A percentile compares a stretch with the other conserved stretches of the same genome.
These are phyloP conservation scores for Cathartes aura DNA, from an alignment of 2,113 vertebrate species.

Conservation along the genomic window DNA sequence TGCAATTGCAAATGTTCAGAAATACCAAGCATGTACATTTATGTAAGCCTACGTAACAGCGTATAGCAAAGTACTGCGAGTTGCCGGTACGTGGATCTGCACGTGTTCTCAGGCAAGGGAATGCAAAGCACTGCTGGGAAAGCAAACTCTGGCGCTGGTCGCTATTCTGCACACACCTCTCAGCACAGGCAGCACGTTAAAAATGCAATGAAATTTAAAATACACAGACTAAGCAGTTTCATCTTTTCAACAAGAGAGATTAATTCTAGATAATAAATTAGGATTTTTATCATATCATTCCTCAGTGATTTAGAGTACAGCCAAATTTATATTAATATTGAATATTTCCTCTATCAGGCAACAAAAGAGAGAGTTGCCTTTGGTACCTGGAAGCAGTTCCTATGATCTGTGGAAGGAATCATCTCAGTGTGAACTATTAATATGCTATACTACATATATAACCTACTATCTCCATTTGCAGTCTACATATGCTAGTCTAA, in stretches of 20 bases:
- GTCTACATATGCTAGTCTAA: accelerated
- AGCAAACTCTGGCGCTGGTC: not conserved
- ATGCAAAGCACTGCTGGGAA: not conserved
- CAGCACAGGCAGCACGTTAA: not conserved
- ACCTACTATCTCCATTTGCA: not conserved
- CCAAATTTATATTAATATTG: not conserved
- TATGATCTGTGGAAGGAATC: not conserved
- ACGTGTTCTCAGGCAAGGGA: not conserved
- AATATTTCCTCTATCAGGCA: not conserved
- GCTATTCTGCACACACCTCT: not conserved
- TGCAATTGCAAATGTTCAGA: slow-evolving; percentile 27
- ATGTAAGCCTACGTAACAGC: not conserved
- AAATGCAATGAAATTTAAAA: not conserved
- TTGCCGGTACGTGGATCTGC: not conserved
- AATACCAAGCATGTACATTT: not conserved
- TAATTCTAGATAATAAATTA: not conserved
- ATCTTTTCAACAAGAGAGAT: not conserved
- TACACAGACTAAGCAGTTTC: not conserved
- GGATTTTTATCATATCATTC: not conserved
- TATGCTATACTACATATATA: not conserved
- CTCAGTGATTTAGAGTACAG: not conserved
- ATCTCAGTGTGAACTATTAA: not conserved
- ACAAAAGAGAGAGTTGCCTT: not conserved
- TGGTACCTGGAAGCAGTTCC: not conserved
- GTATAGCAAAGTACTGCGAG: not conserved